Percentiles rank a stretch among this genome's conserved stretches.
These are phyloP conservation scores for Leptinotarsa rubiginosa DNA, from an alignment of 2,888 invertebrate species.

Conservation along the genomic window DNA sequence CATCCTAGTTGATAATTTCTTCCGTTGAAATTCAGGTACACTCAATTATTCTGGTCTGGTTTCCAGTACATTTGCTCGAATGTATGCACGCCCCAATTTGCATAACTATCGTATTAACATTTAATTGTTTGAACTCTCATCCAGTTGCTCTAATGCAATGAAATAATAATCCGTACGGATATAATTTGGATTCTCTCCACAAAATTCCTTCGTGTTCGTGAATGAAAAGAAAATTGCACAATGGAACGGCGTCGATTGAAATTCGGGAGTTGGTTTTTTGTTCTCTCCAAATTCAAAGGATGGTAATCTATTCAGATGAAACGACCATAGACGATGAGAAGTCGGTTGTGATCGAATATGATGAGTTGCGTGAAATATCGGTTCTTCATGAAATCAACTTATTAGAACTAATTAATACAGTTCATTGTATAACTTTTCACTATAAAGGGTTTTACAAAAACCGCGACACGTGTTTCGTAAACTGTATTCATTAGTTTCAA, in stretches of 20 bases:
- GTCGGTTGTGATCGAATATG: too few relatives aligned
- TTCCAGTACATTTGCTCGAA: slow-evolving; percentile 5
- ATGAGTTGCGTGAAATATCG: too few relatives aligned
- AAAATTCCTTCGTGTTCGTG: background rate
- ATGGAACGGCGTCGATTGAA: background rate
- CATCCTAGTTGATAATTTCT: slow-evolving; percentile 1
- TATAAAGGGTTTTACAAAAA: too few relatives aligned
- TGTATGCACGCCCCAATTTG: slow-evolving; percentile 5
- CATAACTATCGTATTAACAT: slow-evolving; percentile 10
- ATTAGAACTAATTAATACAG: too few relatives aligned
- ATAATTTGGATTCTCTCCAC: slow-evolving; percentile 2
- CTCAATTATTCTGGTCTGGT: slow-evolving; percentile 16
- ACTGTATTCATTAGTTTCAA: too few relatives aligned
- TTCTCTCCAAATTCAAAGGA: background rate
- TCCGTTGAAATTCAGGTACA: slow-evolving; percentile 8
- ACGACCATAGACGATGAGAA: background rate
- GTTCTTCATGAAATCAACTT: too few relatives aligned
- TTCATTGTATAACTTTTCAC: too few relatives aligned
- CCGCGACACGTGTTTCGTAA: too few relatives aligned
- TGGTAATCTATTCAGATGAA: background rate
- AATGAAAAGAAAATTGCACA: slow-evolving; percentile 8
- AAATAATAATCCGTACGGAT: slow-evolving; percentile 15
- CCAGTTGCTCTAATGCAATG: slow-evolving; percentile 8
- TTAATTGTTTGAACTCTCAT: slow-evolving; percentile 12
- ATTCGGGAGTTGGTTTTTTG: background rate